Evolutionary conservation across 2,113 vertebrate genomes (phyloP), one percentile per base, ranked within the genome.

Genomic region (Pelodiscus sinensis): DNA sequence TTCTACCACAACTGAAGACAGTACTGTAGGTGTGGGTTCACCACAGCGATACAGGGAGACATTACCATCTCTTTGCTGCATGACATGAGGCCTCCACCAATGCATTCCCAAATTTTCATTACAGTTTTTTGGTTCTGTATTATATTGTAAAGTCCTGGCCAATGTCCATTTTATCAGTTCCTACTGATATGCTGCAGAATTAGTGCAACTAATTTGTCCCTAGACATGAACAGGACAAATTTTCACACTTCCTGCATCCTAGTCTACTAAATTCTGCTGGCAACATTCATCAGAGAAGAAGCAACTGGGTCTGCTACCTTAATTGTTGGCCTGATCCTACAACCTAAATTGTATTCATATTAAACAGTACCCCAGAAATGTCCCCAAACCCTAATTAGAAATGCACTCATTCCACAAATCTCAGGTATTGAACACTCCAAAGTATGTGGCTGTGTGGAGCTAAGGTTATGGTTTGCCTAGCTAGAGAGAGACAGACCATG

Each of bases 301-400:
- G 31, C 15, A n/a, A 68, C 16, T 68, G 29, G 31, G n/a, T 15
- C 62, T n/a, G 18, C 15, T n/a, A 82, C 31, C 38, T 75, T 75
- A 86, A 3, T 3, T 62, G 19, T 79, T 21, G 73, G 87, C 29
- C 56, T 79, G 27, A 27, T 79, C 73, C 79, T 0, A 0, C 85
- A 88, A 78, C 75, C 77, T 93, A 62, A 38, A 81, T 83, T 79
- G 81, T 81, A 16, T 83, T 89, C 84, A 89, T 90, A 93, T 79
- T 90, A 91, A 90, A 6, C 24, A 50, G 38, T 51, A 25, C 24
- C 24, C 16, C 44, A 51, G 44, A 78, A 78, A 27, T 50, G 27
- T 51, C 8, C 25, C 75, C 44, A 16, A 78, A 78, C 22, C 24
- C 38, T 35, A 31, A 1, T 85, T 82, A 9, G 58, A 92, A 58